phyloP scores from a whole-genome alignment of 2,888 invertebrate genomes.

The Melinopterus prodromus region DNA sequence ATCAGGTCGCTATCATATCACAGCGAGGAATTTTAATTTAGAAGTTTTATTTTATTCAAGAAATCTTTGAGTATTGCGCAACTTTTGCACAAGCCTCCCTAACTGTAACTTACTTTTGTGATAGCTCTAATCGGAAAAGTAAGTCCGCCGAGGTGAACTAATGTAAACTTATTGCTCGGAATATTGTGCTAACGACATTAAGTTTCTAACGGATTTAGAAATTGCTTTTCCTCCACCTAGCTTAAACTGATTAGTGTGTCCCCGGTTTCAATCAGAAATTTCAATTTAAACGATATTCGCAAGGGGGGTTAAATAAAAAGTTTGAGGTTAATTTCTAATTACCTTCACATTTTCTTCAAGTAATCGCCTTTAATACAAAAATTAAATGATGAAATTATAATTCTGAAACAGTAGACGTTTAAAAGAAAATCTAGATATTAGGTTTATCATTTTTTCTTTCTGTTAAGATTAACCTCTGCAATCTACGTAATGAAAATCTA shows the following conservation, averaged over 20 bases:
- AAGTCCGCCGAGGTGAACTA: neutral
- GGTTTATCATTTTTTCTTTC: too few relatives aligned
- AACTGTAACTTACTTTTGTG: neutral
- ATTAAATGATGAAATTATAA: too few relatives aligned
- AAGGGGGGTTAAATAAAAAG: neutral
- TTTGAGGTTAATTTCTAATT: neutral
- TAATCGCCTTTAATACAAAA: neutral
- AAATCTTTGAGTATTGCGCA: too few relatives aligned
- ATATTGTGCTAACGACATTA: neutral
- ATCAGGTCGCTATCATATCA: too few relatives aligned
- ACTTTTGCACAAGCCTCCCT: too few relatives aligned
- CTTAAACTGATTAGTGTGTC: constrained; percentile 29
- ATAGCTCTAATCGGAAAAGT: neutral
- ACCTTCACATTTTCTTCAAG: neutral
- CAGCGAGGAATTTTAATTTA: too few relatives aligned
- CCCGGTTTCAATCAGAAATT: constrained; percentile 21
- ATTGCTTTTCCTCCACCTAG: constrained; percentile 30
- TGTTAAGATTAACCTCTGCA: too few relatives aligned
- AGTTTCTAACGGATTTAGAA: constrained; percentile 26
- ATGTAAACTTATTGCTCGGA: neutral
- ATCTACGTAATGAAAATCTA: too few relatives aligned
- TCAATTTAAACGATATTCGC: constrained; percentile 10
- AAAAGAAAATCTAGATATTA: too few relatives aligned
- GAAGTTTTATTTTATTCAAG: too few relatives aligned
- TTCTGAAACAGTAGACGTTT: too few relatives aligned